These are phyloP conservation scores for Eristalis intricaria DNA, from an alignment of 2,888 invertebrate genomes.

Conservation along the genomic window DNA sequence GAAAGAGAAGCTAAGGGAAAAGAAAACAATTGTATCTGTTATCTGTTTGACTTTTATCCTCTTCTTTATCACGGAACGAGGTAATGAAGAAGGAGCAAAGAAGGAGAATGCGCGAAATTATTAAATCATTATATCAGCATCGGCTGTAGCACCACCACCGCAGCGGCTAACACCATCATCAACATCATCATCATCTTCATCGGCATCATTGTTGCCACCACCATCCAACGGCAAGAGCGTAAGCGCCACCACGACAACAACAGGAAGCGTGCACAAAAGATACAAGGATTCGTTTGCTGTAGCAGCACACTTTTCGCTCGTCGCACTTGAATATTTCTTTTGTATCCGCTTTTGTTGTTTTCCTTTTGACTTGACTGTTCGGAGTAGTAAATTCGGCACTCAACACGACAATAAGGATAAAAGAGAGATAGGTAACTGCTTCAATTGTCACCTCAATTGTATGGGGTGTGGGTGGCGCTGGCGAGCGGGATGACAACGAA, in stretches of 20 bases:
- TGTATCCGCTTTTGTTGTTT: conserved; percentile 26
- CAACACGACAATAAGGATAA: conserved; percentile 51
- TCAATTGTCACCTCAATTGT: conserved; percentile 59
- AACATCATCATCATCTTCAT: conserved; percentile 54
- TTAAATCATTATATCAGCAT: conserved; percentile 57
- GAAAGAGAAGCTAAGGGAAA: background rate
- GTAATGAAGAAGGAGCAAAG: background rate
- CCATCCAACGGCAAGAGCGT: background rate
- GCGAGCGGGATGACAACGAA: background rate
- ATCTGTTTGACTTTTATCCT: conserved; percentile 32
- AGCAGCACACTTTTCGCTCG: conserved; percentile 13
- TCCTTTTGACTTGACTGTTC: conserved; percentile 13
- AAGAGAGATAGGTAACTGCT: conserved; percentile 51
- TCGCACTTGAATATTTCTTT: conserved; percentile 54
- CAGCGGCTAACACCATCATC: conserved; percentile 14
- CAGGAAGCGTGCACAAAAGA: conserved; percentile 47
- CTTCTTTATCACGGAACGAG: background rate
- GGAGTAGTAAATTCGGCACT: conserved; percentile 59
- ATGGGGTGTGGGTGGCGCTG: background rate
- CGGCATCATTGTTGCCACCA: conserved; percentile 3
- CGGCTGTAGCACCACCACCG: conserved; percentile 12
- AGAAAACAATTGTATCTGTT: conserved; percentile 54
- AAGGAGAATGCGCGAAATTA: background rate
- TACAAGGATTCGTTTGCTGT: conserved; percentile 40
- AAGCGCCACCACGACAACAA: background rate